Evolutionary conservation across 2,888 invertebrate species (phyloP).

Genomic region (Aphodius granarius): DNA sequence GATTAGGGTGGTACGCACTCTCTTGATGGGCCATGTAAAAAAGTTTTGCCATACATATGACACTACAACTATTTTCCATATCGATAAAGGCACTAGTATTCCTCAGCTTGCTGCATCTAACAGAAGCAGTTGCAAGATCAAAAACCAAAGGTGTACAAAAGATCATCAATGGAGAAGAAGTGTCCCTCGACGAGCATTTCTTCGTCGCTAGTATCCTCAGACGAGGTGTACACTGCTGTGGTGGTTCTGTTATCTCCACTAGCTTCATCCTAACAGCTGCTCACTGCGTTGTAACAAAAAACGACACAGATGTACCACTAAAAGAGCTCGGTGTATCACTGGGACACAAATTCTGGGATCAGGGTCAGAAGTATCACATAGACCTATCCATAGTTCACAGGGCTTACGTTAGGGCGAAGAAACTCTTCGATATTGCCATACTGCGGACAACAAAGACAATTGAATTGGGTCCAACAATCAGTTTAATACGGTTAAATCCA

Average conservation of each 20-base stretch:
- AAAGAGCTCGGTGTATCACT: not conserved
- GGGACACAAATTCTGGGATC: not conserved
- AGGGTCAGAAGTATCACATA: not conserved
- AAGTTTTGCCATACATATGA: not conserved
- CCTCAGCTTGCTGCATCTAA: not conserved
- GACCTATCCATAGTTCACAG: not conserved
- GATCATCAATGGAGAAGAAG: not conserved
- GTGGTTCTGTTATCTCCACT: not conserved
- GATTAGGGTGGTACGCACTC: too few species aligned
- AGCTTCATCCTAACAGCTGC: not conserved
- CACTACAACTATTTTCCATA: not conserved
- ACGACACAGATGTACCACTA: not conserved
- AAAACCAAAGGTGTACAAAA: not conserved
- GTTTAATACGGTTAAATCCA: not conserved
- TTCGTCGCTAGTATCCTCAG: not conserved
- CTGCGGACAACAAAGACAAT: not conserved
- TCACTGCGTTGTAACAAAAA: not conserved
- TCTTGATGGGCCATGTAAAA: too few species aligned
- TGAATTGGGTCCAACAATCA: not conserved
- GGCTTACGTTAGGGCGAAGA: not conserved
- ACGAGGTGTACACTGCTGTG: not conserved
- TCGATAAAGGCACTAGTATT: not conserved
- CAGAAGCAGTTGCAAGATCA: not conserved
- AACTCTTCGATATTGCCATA: slow-evolving; percentile 1
- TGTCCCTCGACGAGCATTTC: not conserved